Percentiles rank a stretch among this genome's conserved stretches.
Evolutionary conservation across 2,888 invertebrate genomes (phyloP).

Genomic region (Eupithecia inturbata): DNA sequence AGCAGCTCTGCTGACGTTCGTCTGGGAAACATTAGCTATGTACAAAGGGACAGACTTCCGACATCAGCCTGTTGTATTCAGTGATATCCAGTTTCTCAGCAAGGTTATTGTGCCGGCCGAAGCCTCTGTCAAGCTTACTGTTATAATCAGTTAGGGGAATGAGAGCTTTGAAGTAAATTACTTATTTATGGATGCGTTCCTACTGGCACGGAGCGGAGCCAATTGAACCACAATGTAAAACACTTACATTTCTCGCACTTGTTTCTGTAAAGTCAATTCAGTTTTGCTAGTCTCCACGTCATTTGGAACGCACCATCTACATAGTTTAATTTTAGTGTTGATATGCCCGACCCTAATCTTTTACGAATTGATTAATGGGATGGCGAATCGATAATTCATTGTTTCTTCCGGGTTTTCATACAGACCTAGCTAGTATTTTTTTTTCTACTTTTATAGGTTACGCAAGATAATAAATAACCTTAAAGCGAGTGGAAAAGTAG

Average conservation of each 20-base stretch:
- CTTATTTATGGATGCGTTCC: neutral
- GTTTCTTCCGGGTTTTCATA: neutral
- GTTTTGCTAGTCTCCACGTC: neutral
- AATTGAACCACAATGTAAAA: neutral
- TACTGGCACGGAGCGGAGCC: neutral
- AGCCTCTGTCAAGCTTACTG: conserved; percentile 43
- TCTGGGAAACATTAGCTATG: conserved; percentile 82
- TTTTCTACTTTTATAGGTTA: conserved; percentile 19
- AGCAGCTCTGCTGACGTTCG: conserved; percentile 78
- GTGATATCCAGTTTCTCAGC: conserved; percentile 51
- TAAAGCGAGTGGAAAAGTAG: conserved; percentile 31
- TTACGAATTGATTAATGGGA: neutral
- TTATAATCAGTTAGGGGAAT: conserved; percentile 52
- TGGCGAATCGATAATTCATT: neutral
- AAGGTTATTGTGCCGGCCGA: conserved; percentile 49
- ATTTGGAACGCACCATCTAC: neutral
- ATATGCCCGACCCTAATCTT: neutral
- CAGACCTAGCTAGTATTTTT: neutral
- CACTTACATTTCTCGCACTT: neutral
- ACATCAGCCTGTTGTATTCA: conserved; percentile 51
- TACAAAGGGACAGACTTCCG: conserved; percentile 63
- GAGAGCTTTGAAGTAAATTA: conserved; percentile 56
- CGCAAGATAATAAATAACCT: conserved; percentile 26
- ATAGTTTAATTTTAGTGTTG: neutral
- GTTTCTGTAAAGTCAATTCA: neutral